Evolutionary conservation across 37 sponge, comb jelly and placozoan species (phyloP), one percentile per base, ranked within the genome.

Genomic region (Chondrilla cf. caribensis): DNA sequence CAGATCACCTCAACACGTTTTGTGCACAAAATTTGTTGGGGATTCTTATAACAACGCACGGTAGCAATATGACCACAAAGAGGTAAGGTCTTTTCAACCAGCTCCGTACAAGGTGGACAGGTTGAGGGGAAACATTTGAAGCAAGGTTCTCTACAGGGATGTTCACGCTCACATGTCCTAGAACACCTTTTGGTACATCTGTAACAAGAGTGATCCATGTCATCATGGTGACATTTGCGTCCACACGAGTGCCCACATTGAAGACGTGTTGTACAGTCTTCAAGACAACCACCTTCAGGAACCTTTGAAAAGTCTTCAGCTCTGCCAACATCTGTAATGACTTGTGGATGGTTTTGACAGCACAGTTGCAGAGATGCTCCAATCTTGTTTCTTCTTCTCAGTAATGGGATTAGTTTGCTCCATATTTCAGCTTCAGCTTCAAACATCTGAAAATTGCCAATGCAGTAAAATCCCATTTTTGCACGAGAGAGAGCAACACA

Each of bases 401-500:
- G 19, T n/a, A 68, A 66, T 43, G 41, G 21, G 11, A 79, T 4
- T 3, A 88, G 79, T 1, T 38, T 18, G 0, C 62, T 38, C 87
- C 87, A 90, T 18, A 87, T 26, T 41, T 71, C 71, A 24, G 64
- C 39, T 42, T 33, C 58, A 44, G 83, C 76, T 31, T 77, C 72
- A 14, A 87, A 60, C 54, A 83, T 25, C 26, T 37, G 58, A 28
- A 90, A 82, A 54, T 86, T 90, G 58, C 91, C 91, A 83, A 90
- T 83, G 57, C 83, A 77, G 38, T 87, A 90, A 32, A 90, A 55
- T 19, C 91, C 91, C 77, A 82, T 55, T 54, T 86, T 90, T 18
- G 91, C 91, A 78, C 91, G 37, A 39, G 91, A 90, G 26, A 90
- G 66, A 21, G 91, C 86, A 28, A 90, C 91, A 80, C 91, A 90